Percentiles rank a stretch among this genome's conserved stretches.
phyloP scores from a whole-genome alignment of 2,888 invertebrate genomes.

The Epicampocera succincta region DNA sequence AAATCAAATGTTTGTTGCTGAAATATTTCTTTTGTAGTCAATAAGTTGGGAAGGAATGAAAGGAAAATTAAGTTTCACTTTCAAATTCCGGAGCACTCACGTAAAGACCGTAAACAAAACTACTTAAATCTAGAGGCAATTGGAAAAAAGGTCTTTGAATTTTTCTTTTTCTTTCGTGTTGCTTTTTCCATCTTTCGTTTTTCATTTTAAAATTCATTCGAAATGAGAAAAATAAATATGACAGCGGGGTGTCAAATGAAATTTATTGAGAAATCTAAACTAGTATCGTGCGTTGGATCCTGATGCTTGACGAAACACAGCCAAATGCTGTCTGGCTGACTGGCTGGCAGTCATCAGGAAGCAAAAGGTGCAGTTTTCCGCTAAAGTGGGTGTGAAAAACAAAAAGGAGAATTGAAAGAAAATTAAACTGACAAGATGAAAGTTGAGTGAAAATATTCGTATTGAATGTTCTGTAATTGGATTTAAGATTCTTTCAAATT shows the following conservation, averaged over 20 bases:
- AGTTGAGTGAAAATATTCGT: slow-evolving; percentile 70
- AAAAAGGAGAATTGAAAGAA: slow-evolving; percentile 57
- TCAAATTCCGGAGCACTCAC: slow-evolving; percentile 38
- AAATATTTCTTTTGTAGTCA: slow-evolving; percentile 30
- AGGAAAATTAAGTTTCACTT: slow-evolving; percentile 64
- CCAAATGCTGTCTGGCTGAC: slow-evolving; percentile 13
- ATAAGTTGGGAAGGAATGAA: slow-evolving; percentile 53
- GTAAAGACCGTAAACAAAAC: slow-evolving; percentile 42
- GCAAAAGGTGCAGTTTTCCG: slow-evolving; percentile 5
- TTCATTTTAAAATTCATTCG: slow-evolving; percentile 34
- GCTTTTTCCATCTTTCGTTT: neutral
- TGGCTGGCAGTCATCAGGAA: neutral
- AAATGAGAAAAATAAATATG: slow-evolving; percentile 64
- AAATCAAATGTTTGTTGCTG: slow-evolving; percentile 36
- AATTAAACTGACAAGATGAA: slow-evolving; percentile 71
- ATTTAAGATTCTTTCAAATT: slow-evolving; percentile 71
- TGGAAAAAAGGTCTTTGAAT: slow-evolving; percentile 50
- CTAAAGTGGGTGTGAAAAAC: neutral
- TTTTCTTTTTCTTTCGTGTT: slow-evolving; percentile 34
- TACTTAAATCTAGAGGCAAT: slow-evolving; percentile 61
- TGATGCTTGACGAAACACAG: slow-evolving; percentile 32
- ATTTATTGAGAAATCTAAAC: slow-evolving; percentile 60
- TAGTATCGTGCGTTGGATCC: slow-evolving; percentile 41
- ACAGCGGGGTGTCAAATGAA: slow-evolving; percentile 66
- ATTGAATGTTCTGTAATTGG: slow-evolving; percentile 71